Evolutionary conservation across 1,140 invertebrate genomes (phyloP).

Genomic region (Telenomus remus): DNA sequence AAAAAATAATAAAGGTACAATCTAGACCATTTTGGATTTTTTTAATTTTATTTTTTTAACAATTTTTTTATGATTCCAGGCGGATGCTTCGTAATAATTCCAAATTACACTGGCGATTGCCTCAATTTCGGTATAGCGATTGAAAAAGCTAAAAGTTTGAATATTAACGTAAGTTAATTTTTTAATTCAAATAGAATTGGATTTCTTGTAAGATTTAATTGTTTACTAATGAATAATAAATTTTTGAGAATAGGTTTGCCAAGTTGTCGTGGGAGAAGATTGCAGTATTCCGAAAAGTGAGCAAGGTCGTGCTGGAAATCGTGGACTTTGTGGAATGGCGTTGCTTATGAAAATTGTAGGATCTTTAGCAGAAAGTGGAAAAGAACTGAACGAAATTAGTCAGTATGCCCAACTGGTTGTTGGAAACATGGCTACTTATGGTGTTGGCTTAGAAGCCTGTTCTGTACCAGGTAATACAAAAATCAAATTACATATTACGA

Average conservation of each 20-base stretch:
- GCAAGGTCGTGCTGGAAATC: conserved; percentile 79
- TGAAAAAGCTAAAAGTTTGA: conserved; percentile 81
- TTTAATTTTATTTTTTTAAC: conserved; percentile 9
- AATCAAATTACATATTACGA: neutral
- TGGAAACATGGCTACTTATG: conserved; percentile 82
- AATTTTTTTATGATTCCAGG: conserved; percentile 68
- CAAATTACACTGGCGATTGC: conserved; percentile 92
- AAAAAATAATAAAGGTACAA: conserved; percentile 75
- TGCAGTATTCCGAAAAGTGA: conserved; percentile 79
- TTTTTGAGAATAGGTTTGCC: conserved; percentile 75
- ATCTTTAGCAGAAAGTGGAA: conserved; percentile 80
- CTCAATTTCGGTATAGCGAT: conserved; percentile 90
- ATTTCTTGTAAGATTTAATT: too few relatives aligned
- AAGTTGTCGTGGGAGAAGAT: conserved; percentile 84
- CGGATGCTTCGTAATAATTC: conserved; percentile 84
- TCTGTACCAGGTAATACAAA: conserved; percentile 80
- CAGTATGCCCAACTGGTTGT: conserved; percentile 71
- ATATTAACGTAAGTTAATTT: conserved; percentile 76
- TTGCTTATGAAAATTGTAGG: conserved; percentile 87
- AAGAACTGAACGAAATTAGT: conserved; percentile 76
- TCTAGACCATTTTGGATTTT: too few relatives aligned
- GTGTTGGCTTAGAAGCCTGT: conserved; percentile 83
- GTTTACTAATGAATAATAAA: too few relatives aligned
- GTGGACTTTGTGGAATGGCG: conserved; percentile 85
- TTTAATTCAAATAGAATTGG: too few relatives aligned